Evolutionary conservation across 2,888 invertebrate species (phyloP).

Genomic region (Tetragonula carbonaria): DNA sequence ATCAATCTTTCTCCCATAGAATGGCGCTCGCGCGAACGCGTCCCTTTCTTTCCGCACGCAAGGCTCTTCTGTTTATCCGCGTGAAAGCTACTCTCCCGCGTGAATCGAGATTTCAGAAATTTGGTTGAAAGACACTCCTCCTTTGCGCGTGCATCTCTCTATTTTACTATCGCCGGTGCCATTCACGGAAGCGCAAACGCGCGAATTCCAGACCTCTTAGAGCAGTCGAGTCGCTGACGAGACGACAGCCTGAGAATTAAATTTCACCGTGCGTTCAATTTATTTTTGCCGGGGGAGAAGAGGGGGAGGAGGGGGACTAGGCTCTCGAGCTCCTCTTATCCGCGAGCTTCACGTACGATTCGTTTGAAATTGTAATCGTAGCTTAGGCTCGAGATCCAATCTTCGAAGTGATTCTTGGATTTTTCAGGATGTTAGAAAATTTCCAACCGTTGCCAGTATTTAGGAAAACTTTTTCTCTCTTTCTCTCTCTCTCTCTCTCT

Average conservation of each 20-base stretch:
- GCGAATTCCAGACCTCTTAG: neutral
- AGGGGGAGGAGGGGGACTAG: no score
- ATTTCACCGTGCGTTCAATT: conserved; percentile 11
- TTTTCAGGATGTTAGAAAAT: no score
- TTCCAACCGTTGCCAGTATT: no score
- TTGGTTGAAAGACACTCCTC: neutral
- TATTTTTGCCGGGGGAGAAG: no score
- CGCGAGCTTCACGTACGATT: no score
- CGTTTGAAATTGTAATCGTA: no score
- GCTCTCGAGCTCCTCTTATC: neutral
- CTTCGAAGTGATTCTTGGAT: no score
- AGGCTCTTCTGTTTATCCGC: conserved; percentile 57
- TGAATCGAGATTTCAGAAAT: conserved; percentile 47
- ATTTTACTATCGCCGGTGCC: neutral
- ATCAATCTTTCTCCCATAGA: conserved; percentile 37
- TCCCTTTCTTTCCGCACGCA: conserved; percentile 36
- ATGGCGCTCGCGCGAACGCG: neutral
- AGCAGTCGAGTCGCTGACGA: neutral
- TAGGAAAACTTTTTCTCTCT: no score
- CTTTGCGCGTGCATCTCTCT: neutral
- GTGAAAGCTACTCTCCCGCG: conserved; percentile 56
- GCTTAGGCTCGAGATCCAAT: no score
- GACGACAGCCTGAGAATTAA: conserved; percentile 16
- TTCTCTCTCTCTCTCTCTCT: no score
- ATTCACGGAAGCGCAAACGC: conserved; percentile 16